Evolutionary conservation across 2,797 vertebrate genomes (phyloP), one percentile per base, ranked within the genome.

Genomic region (Euphonia xanthogaster): DNA sequence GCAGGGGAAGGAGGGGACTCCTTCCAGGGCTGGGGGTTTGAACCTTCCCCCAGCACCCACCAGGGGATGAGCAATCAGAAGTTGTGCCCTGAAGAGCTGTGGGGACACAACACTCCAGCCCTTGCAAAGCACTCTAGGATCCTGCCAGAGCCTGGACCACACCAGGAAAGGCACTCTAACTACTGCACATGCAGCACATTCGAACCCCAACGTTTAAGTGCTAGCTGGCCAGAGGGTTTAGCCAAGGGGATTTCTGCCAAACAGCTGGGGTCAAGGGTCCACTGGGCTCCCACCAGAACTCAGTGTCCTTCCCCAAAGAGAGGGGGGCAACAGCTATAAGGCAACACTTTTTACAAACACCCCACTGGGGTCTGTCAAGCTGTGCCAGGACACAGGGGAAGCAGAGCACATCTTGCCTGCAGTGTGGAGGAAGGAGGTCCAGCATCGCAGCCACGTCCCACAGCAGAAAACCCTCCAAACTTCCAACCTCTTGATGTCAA

Each of bases 11-110:
- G 12, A 74, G 22, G 28, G 6, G 20, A 31, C 15, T 82, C 3
- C 0, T 28, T 13, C 30, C 7, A 1, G 22, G 17, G 15, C 12
- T 16, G 2, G 4, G 15, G 9, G 2, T 7, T 30, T 4, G 5
- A 28, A 55, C 39, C 60, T 25, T 62, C 28, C 33, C 51, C 55
- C 71, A 79, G 28, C 54, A 68, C 30, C 51, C 40, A 42, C 17
- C n/a, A 65, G 27, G 19, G 1, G 2, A 68, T 10, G 31, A 3
- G 5, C 42, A 55, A 11, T 1, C 18, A 14, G 31, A 72, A 63
- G 50, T 2, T 57, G 12, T 23, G 37, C 23, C 42, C 57, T 39
- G 14, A 60, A 30, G 31, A 84, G 14, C 65, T 62, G 23, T 4
- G 17, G 10, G 17, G 12, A 4, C 5, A 53, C 50, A 60, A 33